phyloP scores from a whole-genome alignment of 2,888 invertebrate genomes.

The Lamproptera curius region DNA sequence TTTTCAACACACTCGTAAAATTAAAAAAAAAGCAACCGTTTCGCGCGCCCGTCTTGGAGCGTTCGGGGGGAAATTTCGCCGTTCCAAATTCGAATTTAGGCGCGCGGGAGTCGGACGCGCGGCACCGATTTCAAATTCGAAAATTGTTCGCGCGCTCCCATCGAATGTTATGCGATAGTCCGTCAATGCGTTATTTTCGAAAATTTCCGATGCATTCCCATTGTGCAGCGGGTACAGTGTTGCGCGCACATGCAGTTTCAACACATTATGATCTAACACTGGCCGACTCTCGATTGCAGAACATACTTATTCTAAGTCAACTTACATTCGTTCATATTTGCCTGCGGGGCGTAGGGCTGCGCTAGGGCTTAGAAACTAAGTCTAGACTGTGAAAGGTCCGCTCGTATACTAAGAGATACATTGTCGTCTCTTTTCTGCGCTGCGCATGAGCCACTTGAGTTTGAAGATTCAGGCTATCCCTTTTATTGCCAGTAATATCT shows the following conservation, averaged over 20 bases:
- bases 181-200: constrained; percentile 37
- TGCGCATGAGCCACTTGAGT: constrained; percentile 14
- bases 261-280: constrained; percentile 79
- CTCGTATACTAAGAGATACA: constrained; percentile 27
- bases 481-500: not conserved
- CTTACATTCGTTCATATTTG: constrained; percentile 79
- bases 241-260: constrained; percentile 74
- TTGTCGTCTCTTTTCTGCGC: constrained; percentile 22
- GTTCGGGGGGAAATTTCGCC: constrained; percentile 4
- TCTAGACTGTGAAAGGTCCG: constrained; percentile 24
- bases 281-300: constrained; percentile 75
- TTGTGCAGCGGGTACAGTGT: constrained; percentile 55
- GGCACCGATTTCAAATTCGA: constrained; percentile 25
- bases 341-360: constrained; percentile 75
- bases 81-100: constrained; percentile 35
- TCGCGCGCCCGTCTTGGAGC: constrained; percentile 20
- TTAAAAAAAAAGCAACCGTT: too few relatives aligned
- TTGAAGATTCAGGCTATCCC: constrained; percentile 18
- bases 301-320: constrained; percentile 79
- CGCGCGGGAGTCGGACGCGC: constrained; percentile 27
- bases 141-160: constrained; percentile 40
- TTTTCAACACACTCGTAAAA: constrained; percentile 18
- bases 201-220: constrained; percentile 52
- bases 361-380: constrained; percentile 51
- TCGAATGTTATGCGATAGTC: constrained; percentile 29